phyloP scores from a whole-genome alignment of 2,888 invertebrate genomes.

The Papilio demoleus region DNA sequence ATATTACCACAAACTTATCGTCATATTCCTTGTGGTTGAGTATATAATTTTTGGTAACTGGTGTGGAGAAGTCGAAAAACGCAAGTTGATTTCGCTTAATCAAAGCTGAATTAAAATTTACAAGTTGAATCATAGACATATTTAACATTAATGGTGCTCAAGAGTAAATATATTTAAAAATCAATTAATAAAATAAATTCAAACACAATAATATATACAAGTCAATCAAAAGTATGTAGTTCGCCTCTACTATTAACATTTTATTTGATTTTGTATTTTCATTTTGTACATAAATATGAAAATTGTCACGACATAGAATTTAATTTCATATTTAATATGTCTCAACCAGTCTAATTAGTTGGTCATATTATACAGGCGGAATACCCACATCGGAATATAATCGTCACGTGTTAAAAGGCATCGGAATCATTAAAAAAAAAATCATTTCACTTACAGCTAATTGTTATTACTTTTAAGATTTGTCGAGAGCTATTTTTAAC shows the following conservation, averaged over 20 bases:
- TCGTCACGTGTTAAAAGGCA: slow-evolving; percentile 61
- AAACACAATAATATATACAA: slow-evolving; percentile 38
- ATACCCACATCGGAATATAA: slow-evolving; percentile 57
- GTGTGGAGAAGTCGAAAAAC: too few species aligned
- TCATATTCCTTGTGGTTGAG: too few species aligned
- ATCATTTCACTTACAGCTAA: slow-evolving; percentile 68
- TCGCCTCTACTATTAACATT: slow-evolving; percentile 30
- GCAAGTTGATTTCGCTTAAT: not conserved
- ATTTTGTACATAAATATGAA: slow-evolving; percentile 43
- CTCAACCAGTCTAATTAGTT: slow-evolving; percentile 68
- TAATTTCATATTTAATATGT: slow-evolving; percentile 49
- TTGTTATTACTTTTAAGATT: slow-evolving; percentile 66
- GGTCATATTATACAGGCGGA: slow-evolving; percentile 70
- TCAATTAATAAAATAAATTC: slow-evolving; percentile 33
- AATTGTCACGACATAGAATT: slow-evolving; percentile 41
- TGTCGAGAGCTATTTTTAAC: slow-evolving; percentile 75
- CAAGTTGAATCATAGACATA: slow-evolving; percentile 34
- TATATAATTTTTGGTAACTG: too few species aligned
- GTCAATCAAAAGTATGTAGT: slow-evolving; percentile 34
- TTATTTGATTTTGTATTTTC: slow-evolving; percentile 36
- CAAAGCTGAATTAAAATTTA: slow-evolving; percentile 23
- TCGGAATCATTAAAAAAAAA: slow-evolving; percentile 55
- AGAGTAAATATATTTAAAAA: slow-evolving; percentile 30
- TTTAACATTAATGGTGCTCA: slow-evolving; percentile 30
- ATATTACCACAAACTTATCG: not conserved